phyloP scores from a whole-genome alignment of 2,113 vertebrate genomes.

The Jaculus jaculus region DNA sequence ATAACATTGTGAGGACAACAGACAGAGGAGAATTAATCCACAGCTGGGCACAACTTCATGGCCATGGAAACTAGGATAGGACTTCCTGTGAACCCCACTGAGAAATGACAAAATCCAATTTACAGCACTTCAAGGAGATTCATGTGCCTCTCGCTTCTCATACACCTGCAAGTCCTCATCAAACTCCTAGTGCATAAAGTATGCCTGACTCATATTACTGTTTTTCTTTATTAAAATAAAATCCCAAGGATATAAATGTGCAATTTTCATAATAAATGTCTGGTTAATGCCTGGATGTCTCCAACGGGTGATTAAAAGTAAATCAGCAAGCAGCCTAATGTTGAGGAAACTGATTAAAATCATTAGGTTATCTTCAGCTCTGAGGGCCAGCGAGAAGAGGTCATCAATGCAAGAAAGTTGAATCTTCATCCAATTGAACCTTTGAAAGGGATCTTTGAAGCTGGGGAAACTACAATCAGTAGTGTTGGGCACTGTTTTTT shows the following conservation, averaged over 20 bases:
- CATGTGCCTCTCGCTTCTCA: background rate
- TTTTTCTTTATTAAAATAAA: slow-evolving; percentile 59
- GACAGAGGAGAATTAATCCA: background rate
- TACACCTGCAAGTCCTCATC: slow-evolving; percentile 21
- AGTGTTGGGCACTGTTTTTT: background rate
- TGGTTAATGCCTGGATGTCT: slow-evolving; percentile 37
- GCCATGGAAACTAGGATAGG: background rate
- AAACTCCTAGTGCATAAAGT: background rate
- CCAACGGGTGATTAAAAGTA: slow-evolving; percentile 55
- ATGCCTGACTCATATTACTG: background rate
- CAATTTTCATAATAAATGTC: slow-evolving; percentile 51
- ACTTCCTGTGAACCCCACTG: background rate
- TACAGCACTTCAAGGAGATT: background rate
- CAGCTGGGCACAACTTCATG: background rate
- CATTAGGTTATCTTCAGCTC: slow-evolving; percentile 53
- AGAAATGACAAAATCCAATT: background rate
- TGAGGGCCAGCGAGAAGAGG: slow-evolving; percentile 1
- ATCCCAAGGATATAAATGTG: slow-evolving; percentile 53
- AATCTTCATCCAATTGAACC: slow-evolving; percentile 48
- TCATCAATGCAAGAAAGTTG: slow-evolving; percentile 44
- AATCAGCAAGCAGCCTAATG: slow-evolving; percentile 32
- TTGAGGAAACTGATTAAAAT: slow-evolving; percentile 66
- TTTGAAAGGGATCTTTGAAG: background rate
- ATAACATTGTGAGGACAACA: background rate
- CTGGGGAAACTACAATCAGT: background rate